A percentile compares a stretch with the other conserved stretches of the same genome.
These are phyloP conservation scores for Drosophila flavopinicola DNA, from an alignment of 2,888 invertebrate species.

Conservation along the genomic window DNA sequence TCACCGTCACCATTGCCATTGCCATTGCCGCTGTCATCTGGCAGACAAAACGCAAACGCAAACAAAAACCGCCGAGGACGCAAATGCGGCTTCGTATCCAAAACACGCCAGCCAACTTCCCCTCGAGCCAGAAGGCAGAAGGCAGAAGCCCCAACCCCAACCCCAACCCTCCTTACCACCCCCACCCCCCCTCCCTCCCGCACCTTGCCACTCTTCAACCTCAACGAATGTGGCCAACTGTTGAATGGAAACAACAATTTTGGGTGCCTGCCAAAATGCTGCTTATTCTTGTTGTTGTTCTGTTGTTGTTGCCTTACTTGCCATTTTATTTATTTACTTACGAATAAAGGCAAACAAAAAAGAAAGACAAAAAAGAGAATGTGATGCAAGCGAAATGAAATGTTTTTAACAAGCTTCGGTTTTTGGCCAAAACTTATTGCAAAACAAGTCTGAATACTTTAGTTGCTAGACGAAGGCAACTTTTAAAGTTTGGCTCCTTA, in stretches of 20 bases:
- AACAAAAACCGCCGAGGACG: constrained; percentile 66
- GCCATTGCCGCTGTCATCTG: constrained; percentile 60
- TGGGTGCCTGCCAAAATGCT: constrained; percentile 44
- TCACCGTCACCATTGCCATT: not conserved
- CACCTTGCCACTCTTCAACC: no score
- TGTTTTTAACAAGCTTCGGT: constrained; percentile 47
- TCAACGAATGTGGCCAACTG: constrained; percentile 64
- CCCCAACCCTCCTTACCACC: not conserved
- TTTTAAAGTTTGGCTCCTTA: no score
- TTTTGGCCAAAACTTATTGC: constrained; percentile 3
- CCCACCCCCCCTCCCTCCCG: constrained; percentile 1
- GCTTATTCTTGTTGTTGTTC: constrained; percentile 8
- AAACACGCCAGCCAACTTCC: constrained; percentile 43
- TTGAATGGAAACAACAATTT: constrained; percentile 62
- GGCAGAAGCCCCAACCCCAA: not conserved
- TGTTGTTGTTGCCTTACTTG: constrained; percentile 13
- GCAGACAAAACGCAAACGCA: constrained; percentile 74
- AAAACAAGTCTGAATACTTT: not conserved
- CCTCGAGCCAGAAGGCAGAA: not conserved
- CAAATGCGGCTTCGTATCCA: constrained; percentile 64
- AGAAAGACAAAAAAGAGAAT: constrained; percentile 5
- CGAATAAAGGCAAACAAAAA: constrained; percentile 14
- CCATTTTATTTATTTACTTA: constrained; percentile 61
- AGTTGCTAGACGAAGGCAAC: not conserved
- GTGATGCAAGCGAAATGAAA: constrained; percentile 45